Evolutionary conservation across 2,113 vertebrate genomes (phyloP).

Genomic region (Glaucidium brasilianum): DNA sequence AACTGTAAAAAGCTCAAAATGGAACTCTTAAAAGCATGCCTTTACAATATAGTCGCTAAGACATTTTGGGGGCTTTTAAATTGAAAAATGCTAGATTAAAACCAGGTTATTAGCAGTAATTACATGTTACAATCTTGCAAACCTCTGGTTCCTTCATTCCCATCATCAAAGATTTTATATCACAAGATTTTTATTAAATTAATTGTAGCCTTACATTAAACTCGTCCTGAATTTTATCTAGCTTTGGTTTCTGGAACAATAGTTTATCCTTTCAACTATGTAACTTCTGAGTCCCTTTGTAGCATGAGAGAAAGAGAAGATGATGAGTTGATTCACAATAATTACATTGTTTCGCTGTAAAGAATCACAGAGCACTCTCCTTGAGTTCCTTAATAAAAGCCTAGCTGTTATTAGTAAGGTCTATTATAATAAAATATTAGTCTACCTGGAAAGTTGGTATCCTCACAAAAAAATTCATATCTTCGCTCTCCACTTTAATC

Average conservation of each 20-base stretch:
- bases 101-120: slow-evolving; percentile 31
- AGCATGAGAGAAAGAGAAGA: background rate
- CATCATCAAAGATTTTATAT: slow-evolving; percentile 17
- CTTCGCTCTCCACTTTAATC: background rate
- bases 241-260: slow-evolving; percentile 12
- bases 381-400: background rate
- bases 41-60: background rate
- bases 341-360: background rate
- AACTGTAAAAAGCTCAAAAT: background rate
- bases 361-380: background rate
- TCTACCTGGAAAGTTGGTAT: background rate
- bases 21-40: background rate
- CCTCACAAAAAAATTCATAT: background rate
- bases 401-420: background rate
- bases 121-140: slow-evolving; percentile 4
- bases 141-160: background rate
- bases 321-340: slow-evolving; percentile 15
- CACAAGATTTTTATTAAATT: slow-evolving; percentile 22
- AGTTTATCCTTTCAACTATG: slow-evolving; percentile 4
- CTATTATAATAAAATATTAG: background rate
- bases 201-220: slow-evolving; percentile 43
- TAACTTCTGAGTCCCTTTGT: background rate
- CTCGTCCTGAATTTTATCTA: background rate
- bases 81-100: background rate
- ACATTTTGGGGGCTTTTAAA: background rate